Percentiles rank a stretch among this genome's conserved stretches.
Conservation (phyloP, 2,888 invertebrate species). For the Julus scanicus region DNA sequence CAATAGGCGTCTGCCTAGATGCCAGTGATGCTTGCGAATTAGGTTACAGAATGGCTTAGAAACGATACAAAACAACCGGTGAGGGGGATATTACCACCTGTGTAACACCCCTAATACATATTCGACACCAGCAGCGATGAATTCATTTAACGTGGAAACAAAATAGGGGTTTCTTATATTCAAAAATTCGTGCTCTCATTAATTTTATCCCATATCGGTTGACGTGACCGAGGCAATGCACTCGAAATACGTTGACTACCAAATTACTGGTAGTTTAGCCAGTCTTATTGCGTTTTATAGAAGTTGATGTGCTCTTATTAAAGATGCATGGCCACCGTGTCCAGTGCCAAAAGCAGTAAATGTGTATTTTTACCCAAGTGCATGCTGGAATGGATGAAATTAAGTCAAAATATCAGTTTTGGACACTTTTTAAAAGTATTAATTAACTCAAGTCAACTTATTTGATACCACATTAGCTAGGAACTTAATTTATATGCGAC, state of each 20-base stretch:
- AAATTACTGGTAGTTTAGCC: too few species aligned
- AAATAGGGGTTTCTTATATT: background rate
- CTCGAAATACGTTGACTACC: background rate
- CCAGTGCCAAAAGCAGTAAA: too few species aligned
- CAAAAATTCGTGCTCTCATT: constrained; percentile 16
- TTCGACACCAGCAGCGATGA: background rate
- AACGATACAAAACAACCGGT: constrained; percentile 26
- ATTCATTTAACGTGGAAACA: background rate
- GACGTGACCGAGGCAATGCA: background rate
- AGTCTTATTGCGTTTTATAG: too few species aligned
- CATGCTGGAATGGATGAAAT: too few species aligned
- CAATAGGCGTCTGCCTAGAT: background rate
- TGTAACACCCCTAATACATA: constrained; percentile 19
- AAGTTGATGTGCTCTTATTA: too few species aligned
- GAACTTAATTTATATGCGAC: too few species aligned
- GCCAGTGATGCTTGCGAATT: background rate
- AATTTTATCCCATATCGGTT: constrained; percentile 18
- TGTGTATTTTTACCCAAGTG: too few species aligned
- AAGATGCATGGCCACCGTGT: too few species aligned
- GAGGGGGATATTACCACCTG: constrained; percentile 1
- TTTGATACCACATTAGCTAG: too few species aligned
- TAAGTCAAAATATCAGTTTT: too few species aligned
- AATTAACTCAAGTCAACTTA: too few species aligned
- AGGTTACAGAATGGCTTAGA: constrained; percentile 42
- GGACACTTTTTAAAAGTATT: too few species aligned